Conservation (phyloP, 1,140 invertebrate genomes). For the Hetaerina americana region DNA sequence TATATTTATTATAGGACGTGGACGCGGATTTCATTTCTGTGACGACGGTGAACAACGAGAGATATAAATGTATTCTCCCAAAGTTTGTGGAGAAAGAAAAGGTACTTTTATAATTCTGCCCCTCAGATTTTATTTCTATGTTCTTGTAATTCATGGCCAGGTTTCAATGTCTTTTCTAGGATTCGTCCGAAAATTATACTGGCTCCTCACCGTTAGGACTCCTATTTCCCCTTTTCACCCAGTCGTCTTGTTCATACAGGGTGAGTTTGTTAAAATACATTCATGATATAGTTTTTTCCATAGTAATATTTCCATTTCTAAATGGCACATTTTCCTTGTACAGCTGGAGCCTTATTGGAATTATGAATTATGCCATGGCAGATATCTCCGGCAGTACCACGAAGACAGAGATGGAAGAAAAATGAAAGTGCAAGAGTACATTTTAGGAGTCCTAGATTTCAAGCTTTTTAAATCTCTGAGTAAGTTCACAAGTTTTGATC, state of each 20-base stretch:
- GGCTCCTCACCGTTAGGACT: constrained; percentile 63
- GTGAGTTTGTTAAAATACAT: constrained; percentile 25
- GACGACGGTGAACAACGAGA: constrained; percentile 34
- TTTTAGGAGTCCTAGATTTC: constrained; percentile 38
- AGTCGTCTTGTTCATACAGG: constrained; percentile 65
- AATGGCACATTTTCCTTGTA: constrained; percentile 9
- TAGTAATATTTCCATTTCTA: neutral
- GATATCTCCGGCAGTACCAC: constrained; percentile 83
- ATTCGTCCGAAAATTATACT: constrained; percentile 41
- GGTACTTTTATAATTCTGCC: constrained; percentile 13
- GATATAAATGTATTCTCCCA: constrained; percentile 56
- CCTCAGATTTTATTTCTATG: no score
- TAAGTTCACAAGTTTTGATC: no score
- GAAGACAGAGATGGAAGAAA: constrained; percentile 83
- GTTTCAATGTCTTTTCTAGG: constrained; percentile 20
- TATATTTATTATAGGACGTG: constrained; percentile 15
- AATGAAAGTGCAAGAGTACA: constrained; percentile 67
- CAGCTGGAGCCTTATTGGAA: constrained; percentile 92
- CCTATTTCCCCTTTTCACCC: constrained; percentile 57
- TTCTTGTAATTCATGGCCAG: neutral
- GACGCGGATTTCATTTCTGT: constrained; percentile 28
- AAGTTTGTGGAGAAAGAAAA: constrained; percentile 41
- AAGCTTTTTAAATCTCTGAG: neutral
- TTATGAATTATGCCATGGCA: constrained; percentile 92
- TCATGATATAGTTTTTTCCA: neutral